Base-by-base conservation (phyloP, 2,888 invertebrate genomes). In the Zaprionus obscuricornis region DNA sequence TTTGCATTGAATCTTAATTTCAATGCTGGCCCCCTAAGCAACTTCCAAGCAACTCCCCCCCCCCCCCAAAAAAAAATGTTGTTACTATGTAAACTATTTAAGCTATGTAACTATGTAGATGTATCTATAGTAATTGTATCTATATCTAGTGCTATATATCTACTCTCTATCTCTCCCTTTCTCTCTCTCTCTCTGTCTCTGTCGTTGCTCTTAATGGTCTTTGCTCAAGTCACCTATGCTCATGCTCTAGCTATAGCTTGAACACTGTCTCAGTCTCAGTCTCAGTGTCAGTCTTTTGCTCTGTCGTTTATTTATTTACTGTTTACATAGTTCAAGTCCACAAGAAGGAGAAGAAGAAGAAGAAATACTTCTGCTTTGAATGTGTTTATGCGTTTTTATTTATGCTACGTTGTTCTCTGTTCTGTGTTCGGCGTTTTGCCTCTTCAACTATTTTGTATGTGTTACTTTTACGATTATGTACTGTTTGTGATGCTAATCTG, bases 401-500 rank as follows among this genome's bases (percentile, higher is more conserved):
- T 50, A 55, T 67, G 29, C 39, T 39, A 42, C 59, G 31, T 36
- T 58, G 67, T 47, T 50, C 24, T 17, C 37, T 13, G 36, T 37
- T 39, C 42, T 18, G n/a, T n/a, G n/a, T n/a, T n/a, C n/a, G n/a
- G n/a, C n/a, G n/a, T n/a, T n/a, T n/a, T n/a, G n/a, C n/a, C 14
- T 49, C 37, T 46, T 29, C 52, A 56, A 49, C 29, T 70, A 33
- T 62, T 55, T 60, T 20, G 24, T 70, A 66, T 67, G 62, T 83
- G 74, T 78, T 78, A 79, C 72, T 77, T 77, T 85, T 74, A 79
- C 74, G 75, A 77, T 79, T 85, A 79, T 85, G 78, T 79, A 74
- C 85, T 79, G 78, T 85, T 82, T 79, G 78, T 82, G 78, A 79
- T 79, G 85, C 78, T 79, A 79, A 79, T 79, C 78, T 85, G 74